Percentiles rank a stretch among this genome's conserved stretches.
Evolutionary conservation across 1,140 invertebrate genomes (phyloP).

Genomic region (Potamilus streckersoni): DNA sequence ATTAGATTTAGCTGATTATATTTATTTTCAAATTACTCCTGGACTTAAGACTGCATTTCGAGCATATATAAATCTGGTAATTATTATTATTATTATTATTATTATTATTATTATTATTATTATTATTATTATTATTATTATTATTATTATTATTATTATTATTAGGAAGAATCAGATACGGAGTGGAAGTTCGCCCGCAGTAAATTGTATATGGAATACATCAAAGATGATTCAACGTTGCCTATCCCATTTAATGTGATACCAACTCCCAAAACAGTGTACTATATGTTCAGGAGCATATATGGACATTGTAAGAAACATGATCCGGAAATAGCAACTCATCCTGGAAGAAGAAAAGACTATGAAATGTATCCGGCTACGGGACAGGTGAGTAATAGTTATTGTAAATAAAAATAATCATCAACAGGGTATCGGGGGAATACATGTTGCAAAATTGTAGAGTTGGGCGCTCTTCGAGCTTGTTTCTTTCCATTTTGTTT

Average conservation of each 20-base stretch:
- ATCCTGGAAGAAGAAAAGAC: constrained; percentile 55
- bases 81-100: background rate
- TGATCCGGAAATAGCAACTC: constrained; percentile 35
- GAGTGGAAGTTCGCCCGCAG: constrained; percentile 98
- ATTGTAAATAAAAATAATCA: background rate
- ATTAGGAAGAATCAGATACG: constrained; percentile 92
- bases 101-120: constrained; percentile 24
- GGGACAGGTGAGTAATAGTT: background rate
- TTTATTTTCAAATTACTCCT: background rate
- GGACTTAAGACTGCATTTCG: background rate
- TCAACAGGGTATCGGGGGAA: background rate
- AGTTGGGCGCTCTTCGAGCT: too few species aligned
- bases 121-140: background rate
- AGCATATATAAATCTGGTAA: background rate
- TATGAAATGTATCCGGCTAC: constrained; percentile 47
- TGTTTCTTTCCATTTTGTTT: too few species aligned
- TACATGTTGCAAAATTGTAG: background rate
- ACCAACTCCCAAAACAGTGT: constrained; percentile 69
- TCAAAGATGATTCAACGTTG: constrained; percentile 95
- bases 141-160: constrained; percentile 12
- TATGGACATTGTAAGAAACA: constrained; percentile 75
- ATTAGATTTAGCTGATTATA: background rate
- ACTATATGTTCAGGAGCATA: constrained; percentile 86
- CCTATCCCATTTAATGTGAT: constrained; percentile 93
- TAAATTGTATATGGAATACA: constrained; percentile 98